Conservation (phyloP, 2,113 vertebrate genomes). For the Rattus norvegicus region GRCr8 NC_086023.1:77650001-77650500, state of each 20-base stretch:
- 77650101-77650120: neutral
- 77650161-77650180: too few relatives aligned
- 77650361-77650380: neutral
- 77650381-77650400: constrained; percentile 86
- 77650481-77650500: constrained; percentile 87
- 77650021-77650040: neutral
- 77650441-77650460: constrained; percentile 91
- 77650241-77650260: too few relatives aligned
- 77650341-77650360: neutral
- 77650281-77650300: neutral
- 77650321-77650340: neutral
- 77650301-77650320: neutral
- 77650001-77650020: neutral
- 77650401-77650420: constrained; percentile 94
- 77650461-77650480: constrained; percentile 89
- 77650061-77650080: neutral
- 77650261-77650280: neutral
- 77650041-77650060: too few relatives aligned
- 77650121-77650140: neutral
- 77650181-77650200: too few relatives aligned
- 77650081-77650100: neutral
- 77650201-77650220: too few relatives aligned
- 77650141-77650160: too few relatives aligned
- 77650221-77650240: too few relatives aligned
- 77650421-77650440: constrained; percentile 93